phyloP scores from a whole-genome alignment of 2,888 invertebrate species.

The Aproaerema taeniolella region DNA sequence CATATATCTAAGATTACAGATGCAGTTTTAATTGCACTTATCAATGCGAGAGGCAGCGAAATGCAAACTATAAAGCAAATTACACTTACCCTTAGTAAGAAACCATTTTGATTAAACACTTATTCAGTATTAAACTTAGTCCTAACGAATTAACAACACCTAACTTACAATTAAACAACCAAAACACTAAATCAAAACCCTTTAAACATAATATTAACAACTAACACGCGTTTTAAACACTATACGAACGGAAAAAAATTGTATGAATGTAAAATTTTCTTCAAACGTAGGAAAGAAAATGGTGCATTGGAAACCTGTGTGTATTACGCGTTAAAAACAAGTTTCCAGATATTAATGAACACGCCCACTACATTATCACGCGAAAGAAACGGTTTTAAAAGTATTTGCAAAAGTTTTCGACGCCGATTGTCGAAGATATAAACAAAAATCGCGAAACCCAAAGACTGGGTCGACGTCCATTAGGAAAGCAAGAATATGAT shows the following conservation, averaged over 20 bases:
- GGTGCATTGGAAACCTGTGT: constrained; percentile 42
- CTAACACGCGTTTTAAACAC: constrained; percentile 34
- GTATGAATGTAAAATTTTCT: constrained; percentile 27
- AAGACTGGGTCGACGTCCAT: constrained; percentile 69
- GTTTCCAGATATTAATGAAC: constrained; percentile 45
- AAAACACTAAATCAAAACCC: constrained; percentile 32
- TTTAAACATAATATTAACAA: constrained; percentile 39
- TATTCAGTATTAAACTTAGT: neutral
- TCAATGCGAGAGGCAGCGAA: constrained; percentile 12
- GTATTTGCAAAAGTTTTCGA: constrained; percentile 69
- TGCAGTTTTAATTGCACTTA: constrained; percentile 12
- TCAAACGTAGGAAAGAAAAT: constrained; percentile 36
- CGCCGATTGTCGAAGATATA: constrained; percentile 70
- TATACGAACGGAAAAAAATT: constrained; percentile 33
- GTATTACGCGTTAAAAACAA: constrained; percentile 48
- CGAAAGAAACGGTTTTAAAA: constrained; percentile 55
- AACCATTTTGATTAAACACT: constrained; percentile 23
- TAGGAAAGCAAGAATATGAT: constrained; percentile 60
- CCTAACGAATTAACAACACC: neutral
- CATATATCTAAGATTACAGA: no score
- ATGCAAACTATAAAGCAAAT: constrained; percentile 11
- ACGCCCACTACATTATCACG: constrained; percentile 62
- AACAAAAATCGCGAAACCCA: constrained; percentile 66
- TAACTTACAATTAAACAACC: constrained; percentile 44
- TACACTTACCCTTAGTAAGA: constrained; percentile 26